These are phyloP conservation scores for Phoxinus dragarum DNA, from an alignment of 2,797 vertebrate species.

Conservation along the genomic window DNA sequence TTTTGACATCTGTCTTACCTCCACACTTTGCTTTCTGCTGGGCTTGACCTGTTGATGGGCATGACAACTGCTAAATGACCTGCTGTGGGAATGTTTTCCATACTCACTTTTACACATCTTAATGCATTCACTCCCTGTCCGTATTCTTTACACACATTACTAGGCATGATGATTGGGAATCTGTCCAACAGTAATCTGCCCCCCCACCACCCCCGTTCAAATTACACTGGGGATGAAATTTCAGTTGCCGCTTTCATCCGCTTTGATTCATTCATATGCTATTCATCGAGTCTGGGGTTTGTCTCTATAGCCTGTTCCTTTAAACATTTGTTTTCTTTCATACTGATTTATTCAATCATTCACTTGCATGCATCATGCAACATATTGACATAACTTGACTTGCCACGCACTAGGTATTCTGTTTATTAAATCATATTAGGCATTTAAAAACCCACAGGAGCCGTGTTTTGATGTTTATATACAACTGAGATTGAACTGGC, in stretches of 20 bases:
- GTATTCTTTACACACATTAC: neutral
- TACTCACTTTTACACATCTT: neutral
- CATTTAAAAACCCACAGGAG: neutral
- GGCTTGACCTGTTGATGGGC: conserved; percentile 25
- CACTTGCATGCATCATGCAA: neutral
- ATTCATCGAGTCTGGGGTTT: neutral
- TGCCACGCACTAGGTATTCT: neutral
- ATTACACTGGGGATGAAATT: conserved; percentile 9
- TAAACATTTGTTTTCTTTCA: neutral
- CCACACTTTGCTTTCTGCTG: conserved; percentile 31
- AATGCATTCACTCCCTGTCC: neutral
- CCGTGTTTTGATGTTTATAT: neutral
- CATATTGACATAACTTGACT: neutral
- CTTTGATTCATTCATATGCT: conserved; percentile 2
- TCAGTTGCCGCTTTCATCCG: conserved; percentile 1
- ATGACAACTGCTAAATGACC: conserved; percentile 9
- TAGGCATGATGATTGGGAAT: neutral
- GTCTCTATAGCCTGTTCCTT: neutral
- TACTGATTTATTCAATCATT: neutral
- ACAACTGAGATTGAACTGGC: conserved; percentile 24
- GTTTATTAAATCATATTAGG: neutral
- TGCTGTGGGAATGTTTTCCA: neutral
- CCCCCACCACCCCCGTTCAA: neutral
- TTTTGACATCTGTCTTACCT: conserved; percentile 55
- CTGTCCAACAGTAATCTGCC: neutral